These are phyloP conservation scores for Idaea dimidiata DNA, from an alignment of 2,888 invertebrate genomes.

Conservation along the genomic window DNA sequence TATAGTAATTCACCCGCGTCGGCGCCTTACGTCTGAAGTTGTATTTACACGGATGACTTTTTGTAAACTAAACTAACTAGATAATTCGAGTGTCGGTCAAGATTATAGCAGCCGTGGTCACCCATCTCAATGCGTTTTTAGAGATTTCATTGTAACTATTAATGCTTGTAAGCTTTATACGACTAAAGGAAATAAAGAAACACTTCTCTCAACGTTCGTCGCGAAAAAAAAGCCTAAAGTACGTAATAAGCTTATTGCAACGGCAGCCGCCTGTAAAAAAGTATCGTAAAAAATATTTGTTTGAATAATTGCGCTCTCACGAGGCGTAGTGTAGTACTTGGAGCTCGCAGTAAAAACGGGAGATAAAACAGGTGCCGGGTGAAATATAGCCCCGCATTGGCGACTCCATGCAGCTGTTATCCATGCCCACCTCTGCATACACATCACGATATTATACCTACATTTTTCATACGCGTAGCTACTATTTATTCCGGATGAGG, in stretches of 20 bases:
- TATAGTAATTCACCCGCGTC: no score
- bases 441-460: conserved; percentile 12
- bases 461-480: background rate
- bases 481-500: background rate
- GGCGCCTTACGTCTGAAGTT: no score
- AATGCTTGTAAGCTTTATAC: no score
- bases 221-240: conserved; percentile 3
- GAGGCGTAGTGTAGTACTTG: conserved; percentile 36
- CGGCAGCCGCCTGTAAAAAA: conserved; percentile 20
- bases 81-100: no score
- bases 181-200: background rate
- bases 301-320: conserved; percentile 31
- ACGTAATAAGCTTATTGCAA: conserved; percentile 4
- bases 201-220: conserved; percentile 8
- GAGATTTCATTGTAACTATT: no score
- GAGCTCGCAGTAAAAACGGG: conserved; percentile 58
- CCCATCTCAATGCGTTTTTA: no score
- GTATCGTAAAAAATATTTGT: conserved; percentile 29
- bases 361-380: conserved; percentile 71
- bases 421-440: conserved; percentile 14
- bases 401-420: conserved; percentile 52
- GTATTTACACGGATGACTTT: no score
- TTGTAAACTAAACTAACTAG: no score
- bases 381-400: conserved; percentile 71
- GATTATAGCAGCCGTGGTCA: no score